A percentile compares a stretch with the other conserved stretches of the same genome.
Conservation (phyloP, 2,113 vertebrate genomes). For the Opisthocomus hoazin region DNA sequence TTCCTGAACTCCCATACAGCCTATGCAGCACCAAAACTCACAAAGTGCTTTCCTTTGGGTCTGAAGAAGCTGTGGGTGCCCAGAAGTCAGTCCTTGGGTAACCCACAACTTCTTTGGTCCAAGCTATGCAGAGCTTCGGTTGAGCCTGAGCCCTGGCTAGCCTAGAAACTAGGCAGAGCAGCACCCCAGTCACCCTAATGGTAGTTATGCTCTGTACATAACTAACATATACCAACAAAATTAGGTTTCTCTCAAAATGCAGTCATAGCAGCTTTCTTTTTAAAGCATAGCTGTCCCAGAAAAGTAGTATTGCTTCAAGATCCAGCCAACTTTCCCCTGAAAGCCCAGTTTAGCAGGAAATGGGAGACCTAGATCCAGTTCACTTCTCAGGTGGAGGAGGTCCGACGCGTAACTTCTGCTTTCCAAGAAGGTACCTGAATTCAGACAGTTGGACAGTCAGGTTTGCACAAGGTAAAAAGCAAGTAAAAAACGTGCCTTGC, state of each 20-base stretch:
- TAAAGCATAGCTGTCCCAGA: not conserved
- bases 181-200: accelerated
- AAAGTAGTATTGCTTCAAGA: not conserved
- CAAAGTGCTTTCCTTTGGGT: not conserved
- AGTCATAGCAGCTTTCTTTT: not conserved
- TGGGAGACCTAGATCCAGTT: not conserved
- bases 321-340: not conserved
- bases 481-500: not conserved
- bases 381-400: not conserved
- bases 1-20: not conserved
- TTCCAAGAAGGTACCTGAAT: not conserved
- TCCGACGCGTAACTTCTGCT: not conserved
- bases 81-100: not conserved
- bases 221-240: not conserved
- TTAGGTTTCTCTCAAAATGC: not conserved
- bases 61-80: not conserved
- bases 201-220: not conserved
- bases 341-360: not conserved
- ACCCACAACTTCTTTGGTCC: not conserved
- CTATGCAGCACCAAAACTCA: not conserved
- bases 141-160: not conserved
- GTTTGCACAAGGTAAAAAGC: not conserved
- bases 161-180: not conserved
- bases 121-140: not conserved
- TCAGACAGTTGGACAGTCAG: not conserved